Evolutionary conservation across 2,888 invertebrate genomes (phyloP).

Genomic region (Cryptus viduatorius): DNA sequence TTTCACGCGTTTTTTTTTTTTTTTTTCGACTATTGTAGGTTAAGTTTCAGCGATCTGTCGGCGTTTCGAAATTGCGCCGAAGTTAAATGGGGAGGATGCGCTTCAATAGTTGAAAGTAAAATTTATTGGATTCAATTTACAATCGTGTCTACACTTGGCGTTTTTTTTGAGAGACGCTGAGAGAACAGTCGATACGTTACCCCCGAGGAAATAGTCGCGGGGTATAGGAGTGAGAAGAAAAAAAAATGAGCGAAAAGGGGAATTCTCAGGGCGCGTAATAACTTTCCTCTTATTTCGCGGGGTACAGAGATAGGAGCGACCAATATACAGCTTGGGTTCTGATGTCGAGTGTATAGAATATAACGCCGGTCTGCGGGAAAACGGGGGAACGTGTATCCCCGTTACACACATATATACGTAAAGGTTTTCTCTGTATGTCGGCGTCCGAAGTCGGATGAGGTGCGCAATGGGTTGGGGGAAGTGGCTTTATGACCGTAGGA

Average conservation of each 20-base stretch:
- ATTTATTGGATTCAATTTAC: constrained; percentile 53
- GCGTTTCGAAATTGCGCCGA: neutral
- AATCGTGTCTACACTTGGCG: neutral
- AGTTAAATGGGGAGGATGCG: neutral
- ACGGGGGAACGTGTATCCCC: neutral
- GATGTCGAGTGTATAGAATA: constrained; percentile 17
- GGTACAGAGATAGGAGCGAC: constrained; percentile 20
- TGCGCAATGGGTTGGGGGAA: constrained; percentile 28
- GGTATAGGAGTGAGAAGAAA: constrained; percentile 5
- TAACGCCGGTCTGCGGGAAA: constrained; percentile 1
- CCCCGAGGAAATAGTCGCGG: constrained; percentile 45
- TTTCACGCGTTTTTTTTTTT: neutral
- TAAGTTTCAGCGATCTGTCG: neutral
- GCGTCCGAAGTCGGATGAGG: constrained; percentile 44
- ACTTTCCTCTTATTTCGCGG: constrained; percentile 70
- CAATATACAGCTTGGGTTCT: constrained; percentile 46
- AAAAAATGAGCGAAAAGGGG: constrained; percentile 27
- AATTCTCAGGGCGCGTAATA: constrained; percentile 64
- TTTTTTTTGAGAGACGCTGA: neutral
- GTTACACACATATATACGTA: neutral
- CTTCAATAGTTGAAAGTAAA: constrained; percentile 17
- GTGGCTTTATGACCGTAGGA: constrained; percentile 54
- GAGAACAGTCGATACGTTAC: constrained; percentile 32
- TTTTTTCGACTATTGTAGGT: neutral
- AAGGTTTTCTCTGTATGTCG: constrained; percentile 18